These are phyloP conservation scores for Heteronetta atricapilla DNA, from an alignment of 2,113 vertebrate genomes.

Conservation along the genomic window DNA sequence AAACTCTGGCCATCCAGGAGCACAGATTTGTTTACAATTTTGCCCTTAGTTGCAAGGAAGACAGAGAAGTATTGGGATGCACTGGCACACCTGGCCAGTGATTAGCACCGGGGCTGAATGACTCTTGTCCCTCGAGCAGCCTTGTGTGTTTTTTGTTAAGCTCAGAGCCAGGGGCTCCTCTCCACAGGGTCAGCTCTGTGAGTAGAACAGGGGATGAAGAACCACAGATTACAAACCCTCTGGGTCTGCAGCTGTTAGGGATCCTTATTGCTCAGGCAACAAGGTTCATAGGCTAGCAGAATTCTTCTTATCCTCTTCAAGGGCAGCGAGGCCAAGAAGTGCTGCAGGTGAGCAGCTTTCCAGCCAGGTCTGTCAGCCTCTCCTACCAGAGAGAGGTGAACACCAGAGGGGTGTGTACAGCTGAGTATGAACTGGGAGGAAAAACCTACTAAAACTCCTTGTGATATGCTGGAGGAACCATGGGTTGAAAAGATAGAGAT, in stretches of 20 bases:
- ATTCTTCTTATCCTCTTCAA: neutral
- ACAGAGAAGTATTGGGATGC: neutral
- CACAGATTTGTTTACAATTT: neutral
- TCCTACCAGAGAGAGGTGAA: fast-evolving
- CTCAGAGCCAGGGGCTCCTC: neutral
- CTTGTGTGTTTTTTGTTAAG: neutral
- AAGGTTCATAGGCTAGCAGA: neutral
- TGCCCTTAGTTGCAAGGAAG: neutral
- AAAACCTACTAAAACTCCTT: neutral
- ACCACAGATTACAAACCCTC: neutral
- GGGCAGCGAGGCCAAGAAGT: neutral
- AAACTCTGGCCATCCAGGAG: neutral
- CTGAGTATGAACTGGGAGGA: neutral
- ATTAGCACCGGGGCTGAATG: fast-evolving
- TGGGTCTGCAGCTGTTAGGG: neutral
- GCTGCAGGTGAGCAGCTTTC: neutral
- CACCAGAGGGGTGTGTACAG: neutral
- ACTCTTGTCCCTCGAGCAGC: neutral
- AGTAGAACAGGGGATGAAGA: neutral
- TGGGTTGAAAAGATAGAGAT: neutral
- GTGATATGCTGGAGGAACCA: neutral
- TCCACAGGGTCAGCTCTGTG: neutral
- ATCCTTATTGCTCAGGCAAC: neutral
- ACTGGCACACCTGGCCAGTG: neutral
- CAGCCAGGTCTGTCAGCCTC: neutral